Percentiles rank a stretch among this genome's conserved stretches.
phyloP scores from a whole-genome alignment of 2,888 invertebrate genomes.

The Dinocampus coccinellae region DNA sequence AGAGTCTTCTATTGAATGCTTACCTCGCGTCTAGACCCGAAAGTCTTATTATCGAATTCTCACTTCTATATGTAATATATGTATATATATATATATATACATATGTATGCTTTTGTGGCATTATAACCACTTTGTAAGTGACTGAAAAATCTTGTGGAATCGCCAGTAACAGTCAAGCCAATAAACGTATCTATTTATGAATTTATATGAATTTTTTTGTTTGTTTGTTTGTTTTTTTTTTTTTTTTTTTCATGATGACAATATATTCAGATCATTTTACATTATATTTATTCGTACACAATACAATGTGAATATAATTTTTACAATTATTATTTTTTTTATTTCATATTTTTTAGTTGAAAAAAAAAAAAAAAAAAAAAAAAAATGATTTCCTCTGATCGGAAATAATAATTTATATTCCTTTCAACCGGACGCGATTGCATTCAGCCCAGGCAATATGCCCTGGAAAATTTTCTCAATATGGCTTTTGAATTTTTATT shows the following conservation, averaged over 20 bases:
- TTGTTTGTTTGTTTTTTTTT: no score
- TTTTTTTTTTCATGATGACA: no score
- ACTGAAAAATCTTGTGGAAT: not conserved
- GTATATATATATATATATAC: not conserved
- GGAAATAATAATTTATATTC: slow-evolving; percentile 25
- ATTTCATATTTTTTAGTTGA: no score
- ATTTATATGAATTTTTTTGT: no score
- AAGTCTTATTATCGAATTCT: slow-evolving; percentile 24
- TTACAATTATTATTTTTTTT: no score
- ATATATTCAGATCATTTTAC: no score
- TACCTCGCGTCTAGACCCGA: slow-evolving; percentile 16
- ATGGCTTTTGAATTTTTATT: no score
- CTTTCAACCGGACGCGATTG: slow-evolving; percentile 24
- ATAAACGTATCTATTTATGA: no score
- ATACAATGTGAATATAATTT: no score
- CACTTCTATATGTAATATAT: not conserved
- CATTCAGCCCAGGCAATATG: slow-evolving; percentile 26
- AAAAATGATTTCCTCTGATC: slow-evolving; percentile 31
- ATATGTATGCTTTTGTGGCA: not conserved
- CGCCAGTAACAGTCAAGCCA: slow-evolving; percentile 1
- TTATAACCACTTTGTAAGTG: not conserved
- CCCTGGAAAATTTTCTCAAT: slow-evolving; percentile 8
- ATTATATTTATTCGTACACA: no score
- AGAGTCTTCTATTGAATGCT: slow-evolving; percentile 6
- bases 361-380: no score